These are phyloP conservation scores for Neoaliturus tenellus DNA, from an alignment of 2,888 invertebrate genomes.

Conservation along the genomic window DNA sequence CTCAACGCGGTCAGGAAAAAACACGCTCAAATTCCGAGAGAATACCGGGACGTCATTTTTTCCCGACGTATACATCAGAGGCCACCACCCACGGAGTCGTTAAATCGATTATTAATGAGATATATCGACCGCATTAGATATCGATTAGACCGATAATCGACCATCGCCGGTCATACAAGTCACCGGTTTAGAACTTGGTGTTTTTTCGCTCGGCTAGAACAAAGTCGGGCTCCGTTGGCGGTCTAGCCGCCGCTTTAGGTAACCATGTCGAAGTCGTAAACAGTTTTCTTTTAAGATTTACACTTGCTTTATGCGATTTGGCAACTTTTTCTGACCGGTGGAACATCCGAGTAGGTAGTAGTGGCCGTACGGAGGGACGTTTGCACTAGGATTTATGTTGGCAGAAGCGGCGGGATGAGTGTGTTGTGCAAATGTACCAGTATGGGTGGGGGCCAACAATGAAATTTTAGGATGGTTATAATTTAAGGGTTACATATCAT, in stretches of 20 bases:
- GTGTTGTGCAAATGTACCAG: too few relatives aligned
- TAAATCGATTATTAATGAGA: constrained; percentile 54
- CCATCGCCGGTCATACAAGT: constrained; percentile 44
- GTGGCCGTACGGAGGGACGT: not conserved
- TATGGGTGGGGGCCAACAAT: too few relatives aligned
- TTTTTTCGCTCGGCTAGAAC: constrained; percentile 41
- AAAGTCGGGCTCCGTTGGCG: constrained; percentile 7
- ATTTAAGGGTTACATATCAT: too few relatives aligned
- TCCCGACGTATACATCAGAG: constrained; percentile 53
- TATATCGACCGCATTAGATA: constrained; percentile 53
- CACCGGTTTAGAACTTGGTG: not conserved
- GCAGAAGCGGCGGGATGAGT: not conserved
- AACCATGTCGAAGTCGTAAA: not conserved
- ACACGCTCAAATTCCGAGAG: constrained; percentile 48
- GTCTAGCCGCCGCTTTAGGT: not conserved
- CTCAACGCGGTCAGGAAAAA: constrained; percentile 42
- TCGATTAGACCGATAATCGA: constrained; percentile 36
- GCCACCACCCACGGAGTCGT: constrained; percentile 49
- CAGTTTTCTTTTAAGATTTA: not conserved
- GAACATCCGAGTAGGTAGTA: not conserved
- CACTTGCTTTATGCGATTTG: constrained; percentile 9
- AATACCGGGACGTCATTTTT: constrained; percentile 54
- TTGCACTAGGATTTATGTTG: not conserved
- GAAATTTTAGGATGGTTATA: too few relatives aligned
- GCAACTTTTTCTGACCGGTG: not conserved